Evolutionary conservation across 2,797 vertebrate species (phyloP), one percentile per base, ranked within the genome.

Genomic region (Microctenopoma stevenorrisi): DNA sequence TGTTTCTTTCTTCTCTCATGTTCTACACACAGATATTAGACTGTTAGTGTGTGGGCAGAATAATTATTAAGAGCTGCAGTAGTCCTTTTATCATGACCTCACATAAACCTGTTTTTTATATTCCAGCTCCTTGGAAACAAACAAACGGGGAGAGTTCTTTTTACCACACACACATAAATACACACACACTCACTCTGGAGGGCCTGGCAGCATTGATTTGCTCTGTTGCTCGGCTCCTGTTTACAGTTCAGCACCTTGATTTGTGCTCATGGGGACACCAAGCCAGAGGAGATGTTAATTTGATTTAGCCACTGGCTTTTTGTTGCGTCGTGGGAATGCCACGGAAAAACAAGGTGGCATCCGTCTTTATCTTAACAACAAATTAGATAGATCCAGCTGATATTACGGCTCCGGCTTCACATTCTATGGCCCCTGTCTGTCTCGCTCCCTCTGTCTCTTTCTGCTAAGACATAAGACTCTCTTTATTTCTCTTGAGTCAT

Each of bases 251-350:
- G 74, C 42, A 43, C 68, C 78, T 85, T 81, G 70, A 83, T 86
- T 80, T 81, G 74, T 59, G 81, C 74, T 84, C 47, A 68, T 77
- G 68, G 76, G 74, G 72, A 83, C 78, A 73, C 6, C 16, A 22
- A 72, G 74, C 85, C 72, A 74, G 70, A 72, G 58, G 80, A 83
- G 74, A 88, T 85, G 76, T 72, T 85, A 48, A 84, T 88, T 82
- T 79, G 65, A 88, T 88, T 82, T 64, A 78, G 84, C 76, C 60
- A 52, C 44, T 38, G 70, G 76, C 79, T 81, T 64, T 35, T 61
- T 18, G 64, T 72, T 67, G 67, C 75, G 52, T 60, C 68, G 15
- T 33, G 71, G 71, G 54, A 59, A 64, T 0, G 13, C 50, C 38
- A 74, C 37, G 35, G 18, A 68, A 73, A 22, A 71, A 46, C 42